These are phyloP conservation scores for Papilio aristodemus DNA, from an alignment of 1,140 invertebrate species.

Conservation along the genomic window DNA sequence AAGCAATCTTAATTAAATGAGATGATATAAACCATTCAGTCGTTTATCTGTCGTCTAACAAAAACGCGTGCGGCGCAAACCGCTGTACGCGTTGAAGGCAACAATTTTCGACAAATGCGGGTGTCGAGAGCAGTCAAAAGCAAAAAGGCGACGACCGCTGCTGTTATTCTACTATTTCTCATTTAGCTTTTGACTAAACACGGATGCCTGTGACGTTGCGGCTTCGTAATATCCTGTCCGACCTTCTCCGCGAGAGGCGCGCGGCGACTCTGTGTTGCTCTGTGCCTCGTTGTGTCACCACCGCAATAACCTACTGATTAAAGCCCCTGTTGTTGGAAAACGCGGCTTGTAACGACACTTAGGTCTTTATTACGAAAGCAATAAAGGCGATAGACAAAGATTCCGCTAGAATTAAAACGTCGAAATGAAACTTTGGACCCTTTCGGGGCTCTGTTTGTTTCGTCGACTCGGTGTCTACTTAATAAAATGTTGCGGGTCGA, in stretches of 20 bases:
- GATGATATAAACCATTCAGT: not conserved
- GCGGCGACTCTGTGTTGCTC: not conserved
- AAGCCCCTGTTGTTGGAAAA: conserved; percentile 46
- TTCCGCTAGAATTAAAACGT: conserved; percentile 62
- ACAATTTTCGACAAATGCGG: conserved; percentile 27
- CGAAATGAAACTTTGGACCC: conserved; percentile 64
- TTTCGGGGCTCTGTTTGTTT: conserved; percentile 53
- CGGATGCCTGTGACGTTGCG: conserved; percentile 66
- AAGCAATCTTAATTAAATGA: too few relatives aligned
- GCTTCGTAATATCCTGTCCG: conserved; percentile 75
- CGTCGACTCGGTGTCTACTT: conserved; percentile 58
- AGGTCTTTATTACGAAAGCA: conserved; percentile 70
- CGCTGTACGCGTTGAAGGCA: conserved; percentile 17
- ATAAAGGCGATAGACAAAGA: conserved; percentile 72
- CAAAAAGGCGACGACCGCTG: conserved; percentile 35
- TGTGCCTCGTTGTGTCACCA: conserved; percentile 35
- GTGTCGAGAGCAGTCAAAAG: conserved; percentile 32
- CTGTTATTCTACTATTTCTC: conserved; percentile 62
- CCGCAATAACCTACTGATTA: conserved; percentile 53
- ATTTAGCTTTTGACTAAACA: conserved; percentile 61
- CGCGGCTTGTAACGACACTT: conserved; percentile 49
- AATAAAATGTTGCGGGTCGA: conserved; percentile 45
- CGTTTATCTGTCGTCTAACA: not conserved
- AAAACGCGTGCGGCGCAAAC: conserved; percentile 29
- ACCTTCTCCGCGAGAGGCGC: conserved; percentile 48